phyloP scores from a whole-genome alignment of 2,797 vertebrate genomes.

The Tarsius wallacei region DNA sequence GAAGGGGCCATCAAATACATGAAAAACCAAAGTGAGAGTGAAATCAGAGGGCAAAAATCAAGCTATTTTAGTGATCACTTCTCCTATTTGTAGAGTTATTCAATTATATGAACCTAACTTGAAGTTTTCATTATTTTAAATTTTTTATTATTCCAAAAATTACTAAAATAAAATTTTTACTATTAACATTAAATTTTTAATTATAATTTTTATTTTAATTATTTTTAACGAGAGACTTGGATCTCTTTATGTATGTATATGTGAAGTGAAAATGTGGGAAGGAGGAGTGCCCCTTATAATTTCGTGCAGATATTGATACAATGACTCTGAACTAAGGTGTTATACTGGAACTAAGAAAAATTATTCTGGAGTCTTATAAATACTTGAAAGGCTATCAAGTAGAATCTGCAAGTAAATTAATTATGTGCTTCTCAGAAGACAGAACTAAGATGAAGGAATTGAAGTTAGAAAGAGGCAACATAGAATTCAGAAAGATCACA shows the following conservation, averaged over 20 bases:
- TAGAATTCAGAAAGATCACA: conserved; percentile 51
- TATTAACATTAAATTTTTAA: too few relatives aligned
- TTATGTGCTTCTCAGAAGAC: not conserved
- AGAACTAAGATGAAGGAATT: conserved; percentile 41
- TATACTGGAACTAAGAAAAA: not conserved
- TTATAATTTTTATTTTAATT: not conserved
- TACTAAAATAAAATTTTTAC: too few relatives aligned
- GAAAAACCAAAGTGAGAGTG: not conserved
- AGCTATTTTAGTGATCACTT: not conserved
- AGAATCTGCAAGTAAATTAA: conserved; percentile 59
- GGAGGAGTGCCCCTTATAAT: not conserved
- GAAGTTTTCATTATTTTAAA: not conserved
- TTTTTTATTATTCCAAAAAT: not conserved
- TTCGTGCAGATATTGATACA: not conserved
- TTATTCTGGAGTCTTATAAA: not conserved
- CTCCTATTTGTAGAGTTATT: not conserved
- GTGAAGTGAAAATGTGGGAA: not conserved
- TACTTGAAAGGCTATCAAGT: conserved; percentile 10
- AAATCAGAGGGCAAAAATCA: not conserved
- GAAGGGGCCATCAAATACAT: not conserved
- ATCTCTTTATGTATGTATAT: rapidly evolving
- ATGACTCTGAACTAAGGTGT: not conserved
- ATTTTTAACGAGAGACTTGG: not conserved
- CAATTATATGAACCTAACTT: not conserved
- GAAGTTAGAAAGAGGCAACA: not conserved